Evolutionary conservation across 2,888 invertebrate species (phyloP), one percentile per base, ranked within the genome.

Genomic region (Hololepta plana): DNA sequence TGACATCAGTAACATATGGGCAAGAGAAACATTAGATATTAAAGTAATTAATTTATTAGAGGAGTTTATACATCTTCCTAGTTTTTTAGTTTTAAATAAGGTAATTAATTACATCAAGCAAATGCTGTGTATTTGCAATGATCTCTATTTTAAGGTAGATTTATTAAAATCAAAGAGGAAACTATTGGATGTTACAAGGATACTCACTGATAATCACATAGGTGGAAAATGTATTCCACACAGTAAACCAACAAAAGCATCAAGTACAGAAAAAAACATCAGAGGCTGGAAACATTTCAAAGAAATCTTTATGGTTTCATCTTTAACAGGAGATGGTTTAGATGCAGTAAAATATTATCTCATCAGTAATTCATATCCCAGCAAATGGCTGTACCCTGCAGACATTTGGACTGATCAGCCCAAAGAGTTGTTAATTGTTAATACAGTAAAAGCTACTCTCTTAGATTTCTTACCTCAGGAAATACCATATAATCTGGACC

Each of bases 271-370:
- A 31, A 30, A 26, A 38, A 29, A 43, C 8, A 37, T 41, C 35
- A 37, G 32, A 28, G 68, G 70, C 4, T 81, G 80, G 76, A 63
- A 67, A n/a, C 49, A 75, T 37, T 98, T 98, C 53, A 63, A 69
- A 13, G 73, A 81, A 46, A 74, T 95, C 6, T 96, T 96, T 48
- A 72, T 93, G 62, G 67, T 88, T n/a, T 93, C 93, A 5, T 80
- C 90, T 0, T 48, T 87, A 13, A 69, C 68, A 29, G 77, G 50
- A 12, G 42, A 40, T 41, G 56, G 56, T n/a, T 27, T 54, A 15
- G 29, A 32, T n/a, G 45, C 51, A 26, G 32, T 56, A 4, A 49
- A 41, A 36, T 57, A 71, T 34, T 84, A 79, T 46, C 55, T 87
- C 4, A 40, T 75, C 12, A 58, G 56, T 31, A 60, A 64, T 33